A percentile compares a stretch with the other conserved stretches of the same genome.
Conservation (phyloP, 1,140 invertebrate species). For the Belonocnema kinseyi region DNA sequence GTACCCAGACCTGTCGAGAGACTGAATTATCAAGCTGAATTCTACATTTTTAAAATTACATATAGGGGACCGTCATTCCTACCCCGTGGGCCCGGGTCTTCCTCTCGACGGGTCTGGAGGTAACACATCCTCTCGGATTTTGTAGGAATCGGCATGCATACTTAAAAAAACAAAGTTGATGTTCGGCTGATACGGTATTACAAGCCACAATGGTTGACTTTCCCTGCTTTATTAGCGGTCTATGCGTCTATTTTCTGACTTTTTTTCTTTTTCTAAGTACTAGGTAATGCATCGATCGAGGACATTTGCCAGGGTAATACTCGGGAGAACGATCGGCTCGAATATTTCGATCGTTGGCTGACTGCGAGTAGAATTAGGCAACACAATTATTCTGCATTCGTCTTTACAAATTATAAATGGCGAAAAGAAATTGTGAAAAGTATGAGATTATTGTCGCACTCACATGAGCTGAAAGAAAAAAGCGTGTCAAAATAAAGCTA, state of each 20-base stretch:
- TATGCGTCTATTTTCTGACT: background rate
- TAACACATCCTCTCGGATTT: background rate
- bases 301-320: background rate
- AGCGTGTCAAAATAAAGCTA: constrained; percentile 54
- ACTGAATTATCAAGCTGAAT: no score
- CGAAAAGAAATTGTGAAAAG: background rate
- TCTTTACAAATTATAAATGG: background rate
- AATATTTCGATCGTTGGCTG: background rate
- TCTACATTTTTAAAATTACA: no score
- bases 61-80: no score
- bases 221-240: background rate
- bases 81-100: no score
- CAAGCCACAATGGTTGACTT: constrained; percentile 19
- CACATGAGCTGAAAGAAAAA: constrained; percentile 45
- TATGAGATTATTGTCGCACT: background rate
- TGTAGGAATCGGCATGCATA: background rate
- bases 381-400: background rate
- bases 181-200: background rate
- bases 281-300: background rate
- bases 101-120: background rate
- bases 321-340: background rate
- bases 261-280: background rate
- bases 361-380: background rate
- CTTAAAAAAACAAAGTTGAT: constrained; percentile 8
- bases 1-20: background rate